Evolutionary conservation across 2,888 invertebrate species (phyloP), one percentile per base, ranked within the genome.

Genomic region (Apantesis nais): DNA sequence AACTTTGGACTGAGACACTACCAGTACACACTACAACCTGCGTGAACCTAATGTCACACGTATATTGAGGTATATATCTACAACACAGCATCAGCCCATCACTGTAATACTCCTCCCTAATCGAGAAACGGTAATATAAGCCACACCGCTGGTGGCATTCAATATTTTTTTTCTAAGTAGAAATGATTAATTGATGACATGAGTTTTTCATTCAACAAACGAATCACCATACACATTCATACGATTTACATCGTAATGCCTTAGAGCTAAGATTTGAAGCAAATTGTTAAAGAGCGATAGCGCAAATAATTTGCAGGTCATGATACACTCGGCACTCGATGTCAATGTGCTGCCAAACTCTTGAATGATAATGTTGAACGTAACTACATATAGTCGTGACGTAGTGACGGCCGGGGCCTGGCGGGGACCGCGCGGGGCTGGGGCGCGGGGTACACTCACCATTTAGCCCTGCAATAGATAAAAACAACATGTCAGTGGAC

Each of bases 381-480:
- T 39, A 63, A 63, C 63, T 63, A 63, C 41, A 29, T 64, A 19
- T 48, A 16, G 64, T 16, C 16, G 64, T 64, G 64, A 8, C 8
- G 63, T 19, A 29, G 61, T 12, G 60, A 34, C 16, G 29, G 19
- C 61, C n/a, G 22, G 55, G 58, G 66, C 29, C 58, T 9, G 58
- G 58, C 34, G 52, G 22, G 22, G 39, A 39, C 1, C 58, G 37
- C 37, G 62, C 52, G 29, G 12, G 48, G 48, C 22, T 29, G 19
- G 29, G 7, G 44, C 55, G 37, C n/a, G 41, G 29, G 64, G 37
- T 41, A 71, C 80, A 82, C 93, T 93, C 88, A 93, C 93, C 93
- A 92, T 86, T 91, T 92, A 78, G 93, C 91, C 93, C 93, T 93
- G 92, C 16, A 92, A 92, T 85, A 86, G 87, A 80, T 78, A 48